These are phyloP conservation scores for Scyliorhinus canicula DNA, from an alignment of 2,797 vertebrate species.

Conservation along the genomic window DNA sequence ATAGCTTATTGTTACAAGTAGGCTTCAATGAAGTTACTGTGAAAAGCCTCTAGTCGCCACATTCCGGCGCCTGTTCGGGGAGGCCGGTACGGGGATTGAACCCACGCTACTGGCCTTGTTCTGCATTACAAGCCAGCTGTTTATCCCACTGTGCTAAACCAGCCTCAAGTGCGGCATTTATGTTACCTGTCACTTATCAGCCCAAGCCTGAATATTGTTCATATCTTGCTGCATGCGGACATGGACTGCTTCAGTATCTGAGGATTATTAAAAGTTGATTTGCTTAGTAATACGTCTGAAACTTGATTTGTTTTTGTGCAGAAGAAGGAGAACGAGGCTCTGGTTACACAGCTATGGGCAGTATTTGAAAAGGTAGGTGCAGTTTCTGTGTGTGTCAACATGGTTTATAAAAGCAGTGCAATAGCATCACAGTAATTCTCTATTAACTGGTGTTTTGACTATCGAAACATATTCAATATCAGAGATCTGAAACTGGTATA, in stretches of 20 bases:
- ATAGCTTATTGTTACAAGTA: too few relatives aligned
- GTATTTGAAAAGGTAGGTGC: constrained; percentile 17
- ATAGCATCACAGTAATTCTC: not conserved
- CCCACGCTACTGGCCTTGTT: too few relatives aligned
- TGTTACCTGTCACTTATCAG: not conserved
- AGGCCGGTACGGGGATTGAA: too few relatives aligned
- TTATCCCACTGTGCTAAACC: too few relatives aligned
- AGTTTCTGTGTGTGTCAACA: not conserved
- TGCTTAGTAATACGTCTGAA: not conserved
- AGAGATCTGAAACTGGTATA: not conserved
- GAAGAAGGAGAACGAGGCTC: constrained; percentile 20
- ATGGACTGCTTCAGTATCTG: not conserved
- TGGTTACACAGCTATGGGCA: not conserved
- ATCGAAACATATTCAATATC: not conserved
- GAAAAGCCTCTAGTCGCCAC: too few relatives aligned
- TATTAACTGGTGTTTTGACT: not conserved
- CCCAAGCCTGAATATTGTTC: not conserved
- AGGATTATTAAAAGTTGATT: not conserved
- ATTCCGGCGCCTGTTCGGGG: too few relatives aligned
- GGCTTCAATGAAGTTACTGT: too few relatives aligned
- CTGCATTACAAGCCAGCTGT: too few relatives aligned
- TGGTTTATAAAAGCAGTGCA: not conserved
- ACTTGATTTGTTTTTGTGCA: constrained; percentile 15
- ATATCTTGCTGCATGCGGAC: not conserved
- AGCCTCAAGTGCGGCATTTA: too few relatives aligned